Percentiles rank a stretch among this genome's conserved stretches.
phyloP scores from a whole-genome alignment of 2,797 vertebrate genomes.

The Petrocephalus schoutedeni region DNA sequence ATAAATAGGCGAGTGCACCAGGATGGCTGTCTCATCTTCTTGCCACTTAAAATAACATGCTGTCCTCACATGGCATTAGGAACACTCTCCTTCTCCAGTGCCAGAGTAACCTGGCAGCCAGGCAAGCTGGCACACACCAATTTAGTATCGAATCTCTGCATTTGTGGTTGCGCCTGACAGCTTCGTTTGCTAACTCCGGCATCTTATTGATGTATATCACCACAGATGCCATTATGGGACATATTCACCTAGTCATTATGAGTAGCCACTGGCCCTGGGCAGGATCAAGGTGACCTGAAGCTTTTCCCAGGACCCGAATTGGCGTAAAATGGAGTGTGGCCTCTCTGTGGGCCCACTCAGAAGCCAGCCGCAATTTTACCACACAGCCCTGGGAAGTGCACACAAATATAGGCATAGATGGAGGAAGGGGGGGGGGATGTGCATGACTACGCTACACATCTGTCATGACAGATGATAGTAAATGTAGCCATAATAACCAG shows the following conservation, averaged over 20 bases:
- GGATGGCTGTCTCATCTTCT: not conserved
- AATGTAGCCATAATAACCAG: not conserved
- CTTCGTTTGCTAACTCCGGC: not conserved
- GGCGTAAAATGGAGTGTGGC: not conserved
- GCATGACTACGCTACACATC: not conserved
- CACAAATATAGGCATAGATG: not conserved
- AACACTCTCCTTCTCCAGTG: not conserved
- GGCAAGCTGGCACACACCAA: not conserved
- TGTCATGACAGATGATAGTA: not conserved
- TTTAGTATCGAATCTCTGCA: not conserved
- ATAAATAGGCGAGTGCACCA: not conserved
- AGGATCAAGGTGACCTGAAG: not conserved
- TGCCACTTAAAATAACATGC: not conserved
- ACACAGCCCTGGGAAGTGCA: not conserved
- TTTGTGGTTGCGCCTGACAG: not conserved
- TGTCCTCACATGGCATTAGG: not conserved
- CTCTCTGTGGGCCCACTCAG: not conserved
- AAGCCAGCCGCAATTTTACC: not conserved
- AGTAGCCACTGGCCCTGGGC: not conserved
- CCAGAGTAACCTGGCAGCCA: not conserved
- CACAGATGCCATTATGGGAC: not conserved
- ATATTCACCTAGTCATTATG: not conserved
- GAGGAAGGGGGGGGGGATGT: not conserved
- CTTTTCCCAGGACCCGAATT: not conserved
- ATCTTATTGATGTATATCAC: not conserved